Conservation (phyloP, 1,140 invertebrate species). For the Diorhabda elongata region DNA sequence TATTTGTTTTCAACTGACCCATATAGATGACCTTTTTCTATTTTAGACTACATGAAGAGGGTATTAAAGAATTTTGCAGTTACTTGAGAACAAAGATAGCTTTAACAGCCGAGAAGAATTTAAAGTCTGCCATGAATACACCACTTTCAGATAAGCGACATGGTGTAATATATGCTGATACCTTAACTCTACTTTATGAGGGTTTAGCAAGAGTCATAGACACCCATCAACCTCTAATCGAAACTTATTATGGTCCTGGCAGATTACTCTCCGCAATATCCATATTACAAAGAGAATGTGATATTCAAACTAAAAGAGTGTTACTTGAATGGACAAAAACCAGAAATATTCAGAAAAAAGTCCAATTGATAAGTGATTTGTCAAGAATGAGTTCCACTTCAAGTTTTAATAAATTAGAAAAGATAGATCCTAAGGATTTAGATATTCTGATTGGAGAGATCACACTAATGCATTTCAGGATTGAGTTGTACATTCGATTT, state of each 20-base stretch:
- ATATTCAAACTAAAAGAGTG: conserved; percentile 67
- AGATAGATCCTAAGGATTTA: conserved; percentile 77
- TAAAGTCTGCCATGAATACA: conserved; percentile 60
- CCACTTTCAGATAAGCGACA: conserved; percentile 66
- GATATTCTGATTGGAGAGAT: conserved; percentile 89
- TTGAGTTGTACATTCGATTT: conserved; percentile 89
- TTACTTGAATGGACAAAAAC: conserved; percentile 74
- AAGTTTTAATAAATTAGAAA: conserved; percentile 52
- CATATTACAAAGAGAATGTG: conserved; percentile 83
- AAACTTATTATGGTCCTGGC: conserved; percentile 89
- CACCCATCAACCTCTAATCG: conserved; percentile 87
- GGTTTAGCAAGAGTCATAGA: conserved; percentile 84
- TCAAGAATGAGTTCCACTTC: conserved; percentile 46
- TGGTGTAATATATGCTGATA: conserved; percentile 76
- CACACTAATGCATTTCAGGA: conserved; percentile 83
- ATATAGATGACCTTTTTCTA: too few species aligned
- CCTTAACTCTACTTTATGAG: conserved; percentile 81
- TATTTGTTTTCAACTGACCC: too few species aligned
- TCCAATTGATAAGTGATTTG: conserved; percentile 57
- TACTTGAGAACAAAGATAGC: conserved; percentile 83
- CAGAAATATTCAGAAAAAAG: conserved; percentile 65
- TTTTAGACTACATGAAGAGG: conserved; percentile 73
- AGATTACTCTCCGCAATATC: conserved; percentile 66
- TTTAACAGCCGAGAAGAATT: conserved; percentile 69
- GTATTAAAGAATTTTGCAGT: conserved; percentile 85